Conservation (phyloP, 2,888 invertebrate genomes). For the Lithophane socia region DNA sequence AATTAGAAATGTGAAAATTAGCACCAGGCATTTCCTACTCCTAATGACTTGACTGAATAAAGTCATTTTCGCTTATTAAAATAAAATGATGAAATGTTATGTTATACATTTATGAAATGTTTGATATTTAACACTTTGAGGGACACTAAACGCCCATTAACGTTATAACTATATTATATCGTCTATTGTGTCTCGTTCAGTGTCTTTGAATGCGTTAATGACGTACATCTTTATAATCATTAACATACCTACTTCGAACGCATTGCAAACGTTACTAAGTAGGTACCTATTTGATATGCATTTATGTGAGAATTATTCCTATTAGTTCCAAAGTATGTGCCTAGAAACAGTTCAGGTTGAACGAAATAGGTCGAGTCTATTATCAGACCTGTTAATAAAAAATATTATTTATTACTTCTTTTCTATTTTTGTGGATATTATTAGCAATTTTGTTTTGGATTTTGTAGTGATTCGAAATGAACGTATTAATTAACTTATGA, state of each 20-base stretch:
- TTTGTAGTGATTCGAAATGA: constrained; percentile 20
- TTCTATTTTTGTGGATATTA: constrained; percentile 15
- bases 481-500: neutral
- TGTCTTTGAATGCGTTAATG: neutral
- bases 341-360: constrained; percentile 1
- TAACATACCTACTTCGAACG: neutral
- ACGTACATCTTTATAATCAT: neutral
- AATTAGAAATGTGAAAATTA: neutral
- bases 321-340: constrained; percentile 31
- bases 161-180: too few relatives aligned
- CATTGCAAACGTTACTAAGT: constrained; percentile 6
- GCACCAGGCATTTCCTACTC: neutral
- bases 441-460: constrained; percentile 9
- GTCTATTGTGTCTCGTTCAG: neutral
- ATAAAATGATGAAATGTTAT: too few relatives aligned
- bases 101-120: neutral
- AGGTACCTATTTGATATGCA: constrained; percentile 3
- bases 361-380: neutral
- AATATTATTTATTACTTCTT: constrained; percentile 47
- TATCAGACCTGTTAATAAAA: neutral
- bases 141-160: neutral
- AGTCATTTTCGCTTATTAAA: too few relatives aligned
- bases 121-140: neutral
- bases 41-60: neutral
- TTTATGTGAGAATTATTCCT: constrained; percentile 23